Evolutionary conservation across 2,797 vertebrate species (phyloP), one percentile per base, ranked within the genome.

Genomic region (Denticeps clupeoides): DNA sequence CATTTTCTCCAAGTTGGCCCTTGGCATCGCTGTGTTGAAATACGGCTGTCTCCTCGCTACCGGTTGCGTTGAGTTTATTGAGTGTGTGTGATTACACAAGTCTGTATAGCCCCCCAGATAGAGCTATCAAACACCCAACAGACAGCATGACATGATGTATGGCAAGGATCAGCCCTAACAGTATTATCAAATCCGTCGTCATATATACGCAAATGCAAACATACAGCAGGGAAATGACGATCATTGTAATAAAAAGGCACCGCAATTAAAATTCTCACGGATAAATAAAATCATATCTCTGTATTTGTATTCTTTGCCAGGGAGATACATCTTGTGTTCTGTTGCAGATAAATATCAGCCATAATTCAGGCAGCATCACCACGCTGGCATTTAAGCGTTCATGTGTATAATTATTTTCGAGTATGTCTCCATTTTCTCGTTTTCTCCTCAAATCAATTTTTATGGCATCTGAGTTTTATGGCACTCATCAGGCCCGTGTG

Each of bases 391-490:
- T 69, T 69, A 65, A 61, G 60, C 60, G 53, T 59, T 69, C 56
- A 63, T 69, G 67, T 69, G 67, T 63, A 61, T 69, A 69, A 69
- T 69, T 65, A 66, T 69, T 69, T 69, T 62, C 48, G 42, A 65
- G 60, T 62, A 60, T 69, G 67, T 69, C 67, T 69, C 63, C 63
- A 65, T 69, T 65, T 65, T 58, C 53, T 55, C 59, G 64, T 63
- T 62, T 65, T 65, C 51, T 50, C 58, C 60, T 69, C 67, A 69
- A 65, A 69, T 69, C 67, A 63, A 65, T 69, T 65, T 69, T 69
- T 69, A 65, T 66, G 67, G 67, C 48, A 60, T 59, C 50, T 59
- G 60, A 58, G 62, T 65, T 69, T 69, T 69, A 69, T 63, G 53
- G 60, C 50, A 37, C 50, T 68, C 63, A 62, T 68, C 65, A 63